Conservation (phyloP, 1,140 invertebrate species). For the Tetraneura akinire region DNA sequence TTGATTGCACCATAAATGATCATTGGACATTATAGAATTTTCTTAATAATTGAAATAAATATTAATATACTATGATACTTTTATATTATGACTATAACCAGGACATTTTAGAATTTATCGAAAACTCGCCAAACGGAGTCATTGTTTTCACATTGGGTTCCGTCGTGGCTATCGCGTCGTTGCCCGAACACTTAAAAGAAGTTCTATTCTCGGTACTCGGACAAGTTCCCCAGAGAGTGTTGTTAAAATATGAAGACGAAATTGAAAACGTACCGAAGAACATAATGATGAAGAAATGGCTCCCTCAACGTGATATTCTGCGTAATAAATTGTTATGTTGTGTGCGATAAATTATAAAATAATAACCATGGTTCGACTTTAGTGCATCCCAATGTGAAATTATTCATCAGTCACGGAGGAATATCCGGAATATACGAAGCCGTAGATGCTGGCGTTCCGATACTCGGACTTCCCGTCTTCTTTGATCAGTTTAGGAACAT, state of each 20-base stretch:
- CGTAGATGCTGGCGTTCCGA: constrained; percentile 69
- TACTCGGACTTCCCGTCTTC: constrained; percentile 69
- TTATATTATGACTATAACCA: no score
- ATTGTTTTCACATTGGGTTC: constrained; percentile 68
- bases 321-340: constrained; percentile 52
- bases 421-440: constrained; percentile 64
- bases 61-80: no score
- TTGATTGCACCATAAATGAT: no score
- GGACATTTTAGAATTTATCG: constrained; percentile 66
- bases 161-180: constrained; percentile 58
- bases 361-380: not conserved
- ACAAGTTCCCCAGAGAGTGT: constrained; percentile 62
- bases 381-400: constrained; percentile 69
- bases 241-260: constrained; percentile 65
- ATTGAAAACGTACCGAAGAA: constrained; percentile 61
- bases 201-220: constrained; percentile 60
- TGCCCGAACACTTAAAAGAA: constrained; percentile 58
- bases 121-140: constrained; percentile 63
- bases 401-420: constrained; percentile 67
- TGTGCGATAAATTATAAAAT: no score
- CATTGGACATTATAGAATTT: no score
- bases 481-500: constrained; percentile 65
- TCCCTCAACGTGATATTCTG: constrained; percentile 59
- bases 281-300: constrained; percentile 59
- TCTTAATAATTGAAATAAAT: no score